phyloP scores from a whole-genome alignment of 2,888 invertebrate genomes.

The Apodemia hepburni region DNA sequence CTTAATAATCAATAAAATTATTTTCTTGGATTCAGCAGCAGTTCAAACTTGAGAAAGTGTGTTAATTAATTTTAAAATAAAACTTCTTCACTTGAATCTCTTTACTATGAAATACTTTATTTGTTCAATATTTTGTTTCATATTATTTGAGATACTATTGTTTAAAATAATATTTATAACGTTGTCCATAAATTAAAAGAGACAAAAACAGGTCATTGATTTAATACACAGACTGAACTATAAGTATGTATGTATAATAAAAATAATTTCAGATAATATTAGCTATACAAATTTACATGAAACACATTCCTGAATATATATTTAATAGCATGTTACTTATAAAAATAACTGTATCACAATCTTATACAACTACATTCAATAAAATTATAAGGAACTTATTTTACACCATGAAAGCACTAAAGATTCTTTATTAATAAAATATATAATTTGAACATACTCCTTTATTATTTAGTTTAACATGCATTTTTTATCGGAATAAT shows the following conservation, averaged over 20 bases:
- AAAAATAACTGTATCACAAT: slow-evolving; percentile 75
- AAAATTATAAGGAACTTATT: slow-evolving; percentile 73
- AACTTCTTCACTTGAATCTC: slow-evolving; percentile 51
- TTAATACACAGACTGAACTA: slow-evolving; percentile 15
- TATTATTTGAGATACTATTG: slow-evolving; percentile 34
- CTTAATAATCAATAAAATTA: not conserved
- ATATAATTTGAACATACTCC: slow-evolving; percentile 36
- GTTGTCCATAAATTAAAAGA: slow-evolving; percentile 37
- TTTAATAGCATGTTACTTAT: slow-evolving; percentile 59
- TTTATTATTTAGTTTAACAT: slow-evolving; percentile 30
- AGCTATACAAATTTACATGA: slow-evolving; percentile 55
- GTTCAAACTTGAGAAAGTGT: no score
- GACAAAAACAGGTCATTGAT: slow-evolving; percentile 42
- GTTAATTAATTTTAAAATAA: no score
- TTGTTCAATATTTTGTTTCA: slow-evolving; percentile 60
- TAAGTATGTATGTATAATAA: slow-evolving; percentile 26
- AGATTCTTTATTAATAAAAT: slow-evolving; percentile 54
- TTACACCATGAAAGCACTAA: slow-evolving; percentile 65
- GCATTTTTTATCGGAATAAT: slow-evolving; percentile 24
- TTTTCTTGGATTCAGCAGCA: no score
- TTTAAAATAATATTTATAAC: slow-evolving; percentile 31
- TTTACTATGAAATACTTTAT: slow-evolving; percentile 60
- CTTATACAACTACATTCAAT: slow-evolving; percentile 65
- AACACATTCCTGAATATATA: slow-evolving; percentile 50
- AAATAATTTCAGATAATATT: slow-evolving; percentile 56